Base-by-base conservation (phyloP, 2,797 vertebrate species). In the Pantherophis alleghaniensis region DNA sequence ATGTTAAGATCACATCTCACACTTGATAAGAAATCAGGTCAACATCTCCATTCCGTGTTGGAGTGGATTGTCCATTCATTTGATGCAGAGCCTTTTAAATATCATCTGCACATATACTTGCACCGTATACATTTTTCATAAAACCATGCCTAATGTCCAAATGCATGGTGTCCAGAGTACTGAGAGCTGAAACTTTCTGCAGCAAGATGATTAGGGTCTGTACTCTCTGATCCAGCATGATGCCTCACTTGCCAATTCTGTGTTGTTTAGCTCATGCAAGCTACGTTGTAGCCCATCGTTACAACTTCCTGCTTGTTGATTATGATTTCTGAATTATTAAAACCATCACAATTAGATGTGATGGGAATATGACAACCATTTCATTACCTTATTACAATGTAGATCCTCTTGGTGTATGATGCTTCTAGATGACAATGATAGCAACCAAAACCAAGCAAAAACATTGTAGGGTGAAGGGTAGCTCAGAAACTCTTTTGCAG, bases 221-320 rank as follows among this genome's bases (percentile, higher is more conserved):
- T 20, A 20, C 6, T 26, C 7, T 79, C 86, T 61, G 87, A 63
- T 56, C n/a, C 66, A 88, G 22, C 32, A 87, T 66, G 60, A 32
- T 83, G 74, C 20, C 37, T 83, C 37, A 5, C 13, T 7, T 22
- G 12, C 18, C 6, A 32, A 66, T 60, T 16, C 57, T 32, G 32
- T 26, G 28, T 56, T n/a, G 53, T 57, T 42, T 20, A 37, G 24
- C 56, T 79, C 63, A 32, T 90, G 22, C 51, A 69, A 47, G 4
- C n/a, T 51, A 92, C 26, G 20, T 51, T 91, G 55, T 79, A 28
- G 12, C 26, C 86, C 63, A 86, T 10, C 55, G 66, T 93, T 94
- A 32, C 0, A 93, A 94, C 92, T 94, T 91, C 86, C 53, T 94
- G 86, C 94, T 89, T 9, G 86, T 87, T 57, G 16, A 37, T 42